These are phyloP conservation scores for Hyaena hyaena DNA, from an alignment of 2,113 vertebrate genomes.

Conservation along the genomic window DNA sequence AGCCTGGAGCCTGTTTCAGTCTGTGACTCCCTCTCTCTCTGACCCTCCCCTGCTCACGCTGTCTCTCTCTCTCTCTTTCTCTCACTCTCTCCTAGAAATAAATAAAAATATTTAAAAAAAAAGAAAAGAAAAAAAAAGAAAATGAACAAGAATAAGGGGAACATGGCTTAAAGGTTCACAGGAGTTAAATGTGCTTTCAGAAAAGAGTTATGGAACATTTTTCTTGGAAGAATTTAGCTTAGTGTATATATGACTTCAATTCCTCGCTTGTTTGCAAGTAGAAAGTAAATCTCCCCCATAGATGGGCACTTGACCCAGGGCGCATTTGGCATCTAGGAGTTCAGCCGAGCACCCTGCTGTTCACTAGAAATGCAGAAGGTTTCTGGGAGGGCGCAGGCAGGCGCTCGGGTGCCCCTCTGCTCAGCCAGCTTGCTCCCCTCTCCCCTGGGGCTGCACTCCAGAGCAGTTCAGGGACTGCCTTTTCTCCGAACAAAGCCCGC, in stretches of 20 bases:
- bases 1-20: too few species aligned
- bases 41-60: too few species aligned
- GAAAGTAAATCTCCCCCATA: not conserved
- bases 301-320: not conserved
- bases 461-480: not conserved
- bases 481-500: not conserved
- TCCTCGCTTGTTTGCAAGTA: not conserved
- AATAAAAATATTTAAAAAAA: too few species aligned
- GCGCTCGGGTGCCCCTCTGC: not conserved
- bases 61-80: too few species aligned
- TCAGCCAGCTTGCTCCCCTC: not conserved
- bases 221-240: conserved; percentile 36
- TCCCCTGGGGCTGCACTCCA: not conserved
- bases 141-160: not conserved
- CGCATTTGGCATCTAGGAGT: not conserved
- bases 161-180: not conserved
- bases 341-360: not conserved
- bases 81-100: too few species aligned
- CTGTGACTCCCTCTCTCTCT: too few species aligned
- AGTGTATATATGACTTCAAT: not conserved
- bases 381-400: not conserved
- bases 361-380: not conserved
- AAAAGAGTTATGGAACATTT: not conserved
- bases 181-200: not conserved
- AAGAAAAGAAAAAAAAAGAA: too few species aligned